A percentile compares a stretch with the other conserved stretches of the same genome.
Conservation (phyloP, 2,113 vertebrate species). For the Cnemophilus loriae region DNA sequence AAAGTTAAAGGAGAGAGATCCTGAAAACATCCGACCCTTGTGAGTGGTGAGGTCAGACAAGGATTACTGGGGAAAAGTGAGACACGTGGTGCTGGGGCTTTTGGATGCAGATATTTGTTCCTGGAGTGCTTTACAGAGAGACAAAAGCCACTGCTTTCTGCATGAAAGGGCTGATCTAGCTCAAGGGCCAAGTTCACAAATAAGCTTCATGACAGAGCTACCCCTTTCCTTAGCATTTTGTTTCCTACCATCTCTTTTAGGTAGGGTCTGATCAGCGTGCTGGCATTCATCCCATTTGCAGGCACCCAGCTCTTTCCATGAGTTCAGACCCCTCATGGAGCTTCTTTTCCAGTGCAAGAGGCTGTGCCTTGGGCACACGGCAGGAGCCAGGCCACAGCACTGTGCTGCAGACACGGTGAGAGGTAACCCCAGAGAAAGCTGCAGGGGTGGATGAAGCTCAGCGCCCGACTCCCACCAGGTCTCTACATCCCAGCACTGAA, state of each 20-base stretch:
- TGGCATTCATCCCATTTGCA: neutral
- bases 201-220: neutral
- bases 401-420: neutral
- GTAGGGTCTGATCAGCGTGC: neutral
- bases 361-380: neutral
- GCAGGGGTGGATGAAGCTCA: neutral
- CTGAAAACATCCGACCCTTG: neutral
- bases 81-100: fast-evolving
- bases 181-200: neutral
- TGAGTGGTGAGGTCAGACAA: neutral
- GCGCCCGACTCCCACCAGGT: fast-evolving
- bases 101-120: neutral
- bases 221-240: neutral
- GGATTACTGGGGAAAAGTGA: neutral
- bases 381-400: neutral
- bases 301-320: neutral
- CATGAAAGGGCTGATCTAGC: neutral
- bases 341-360: neutral
- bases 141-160: neutral
- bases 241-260: neutral
- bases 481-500: neutral
- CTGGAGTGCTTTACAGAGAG: neutral
- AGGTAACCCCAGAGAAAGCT: neutral
- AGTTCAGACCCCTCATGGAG: neutral
- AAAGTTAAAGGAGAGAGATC: neutral